phyloP scores from a whole-genome alignment of 2,113 vertebrate species.

The Rhipidura dahli region DNA sequence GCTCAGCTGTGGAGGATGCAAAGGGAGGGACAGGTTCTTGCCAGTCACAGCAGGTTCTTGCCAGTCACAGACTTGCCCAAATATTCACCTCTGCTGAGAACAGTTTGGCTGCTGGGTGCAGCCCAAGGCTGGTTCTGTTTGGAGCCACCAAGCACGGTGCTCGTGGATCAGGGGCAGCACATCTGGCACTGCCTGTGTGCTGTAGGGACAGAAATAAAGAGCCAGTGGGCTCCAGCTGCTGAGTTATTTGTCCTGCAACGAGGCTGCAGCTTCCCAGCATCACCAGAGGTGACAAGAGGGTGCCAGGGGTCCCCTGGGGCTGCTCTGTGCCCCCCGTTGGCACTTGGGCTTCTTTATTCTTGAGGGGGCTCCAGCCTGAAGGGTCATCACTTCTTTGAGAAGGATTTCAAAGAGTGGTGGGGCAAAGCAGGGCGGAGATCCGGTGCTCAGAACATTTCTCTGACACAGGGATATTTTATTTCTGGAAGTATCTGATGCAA shows the following conservation, averaged over 20 bases:
- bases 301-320: neutral
- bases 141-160: neutral
- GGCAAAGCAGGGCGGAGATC: neutral
- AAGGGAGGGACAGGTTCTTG: neutral
- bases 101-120: neutral
- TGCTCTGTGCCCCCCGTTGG: neutral
- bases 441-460: neutral
- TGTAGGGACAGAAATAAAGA: neutral
- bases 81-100: neutral
- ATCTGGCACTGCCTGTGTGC: slow-evolving; percentile 15
- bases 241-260: neutral
- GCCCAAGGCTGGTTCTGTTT: neutral
- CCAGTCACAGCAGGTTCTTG: neutral
- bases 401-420: neutral
- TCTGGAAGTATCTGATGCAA: slow-evolving; percentile 55
- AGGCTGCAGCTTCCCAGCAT: neutral
- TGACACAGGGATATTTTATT: neutral
- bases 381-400: neutral
- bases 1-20: neutral
- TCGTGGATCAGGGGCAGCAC: neutral
- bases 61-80: neutral
- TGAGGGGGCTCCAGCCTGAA: neutral
- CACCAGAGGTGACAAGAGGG: neutral
- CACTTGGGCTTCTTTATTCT: neutral
- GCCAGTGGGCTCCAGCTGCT: neutral